Evolutionary conservation across 1,140 invertebrate genomes (phyloP).

Genomic region (Ceratitis capitata): DNA sequence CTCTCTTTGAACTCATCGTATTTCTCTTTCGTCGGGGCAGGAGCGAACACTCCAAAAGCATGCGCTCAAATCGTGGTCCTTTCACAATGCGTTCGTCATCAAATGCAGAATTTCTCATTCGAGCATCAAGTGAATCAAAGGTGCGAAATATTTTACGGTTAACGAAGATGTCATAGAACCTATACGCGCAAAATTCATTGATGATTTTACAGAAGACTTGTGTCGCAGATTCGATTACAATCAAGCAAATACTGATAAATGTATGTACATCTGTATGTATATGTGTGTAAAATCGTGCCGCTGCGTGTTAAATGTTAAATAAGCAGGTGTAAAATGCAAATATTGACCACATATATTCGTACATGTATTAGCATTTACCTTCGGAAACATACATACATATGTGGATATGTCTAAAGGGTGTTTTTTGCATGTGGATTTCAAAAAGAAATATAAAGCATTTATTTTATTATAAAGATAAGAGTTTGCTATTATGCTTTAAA

Average conservation of each 20-base stretch:
- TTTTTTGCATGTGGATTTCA: background rate
- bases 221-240: background rate
- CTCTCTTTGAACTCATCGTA: too few species aligned
- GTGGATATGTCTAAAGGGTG: background rate
- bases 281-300: background rate
- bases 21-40: too few species aligned
- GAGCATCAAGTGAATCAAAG: background rate
- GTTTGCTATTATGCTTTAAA: too few species aligned
- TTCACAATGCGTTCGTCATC: too few species aligned
- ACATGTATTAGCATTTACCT: too few species aligned
- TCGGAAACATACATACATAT: background rate
- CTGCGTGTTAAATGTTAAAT: background rate
- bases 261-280: background rate
- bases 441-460: background rate
- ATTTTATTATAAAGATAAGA: too few species aligned
- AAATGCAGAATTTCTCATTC: too few species aligned
- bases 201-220: background rate
- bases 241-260: background rate
- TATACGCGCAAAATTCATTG: background rate
- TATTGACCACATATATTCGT: background rate
- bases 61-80: too few species aligned
- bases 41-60: too few species aligned
- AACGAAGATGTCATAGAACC: background rate
- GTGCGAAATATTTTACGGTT: background rate
- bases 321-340: slow-evolving; percentile 1